phyloP scores from a whole-genome alignment of 1,140 invertebrate species.

The Fopius arisanus region DNA sequence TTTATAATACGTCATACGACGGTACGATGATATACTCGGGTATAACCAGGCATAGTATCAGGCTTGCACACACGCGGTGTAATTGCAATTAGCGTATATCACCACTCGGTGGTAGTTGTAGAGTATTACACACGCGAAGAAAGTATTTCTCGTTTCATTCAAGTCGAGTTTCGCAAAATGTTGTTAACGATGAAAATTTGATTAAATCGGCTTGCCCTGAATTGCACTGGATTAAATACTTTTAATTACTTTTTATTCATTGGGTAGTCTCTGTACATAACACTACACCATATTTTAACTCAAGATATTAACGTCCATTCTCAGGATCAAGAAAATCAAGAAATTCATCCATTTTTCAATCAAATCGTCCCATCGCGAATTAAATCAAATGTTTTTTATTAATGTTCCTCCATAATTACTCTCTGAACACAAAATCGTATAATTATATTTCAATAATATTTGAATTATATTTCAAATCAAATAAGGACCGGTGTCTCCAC shows the following conservation, averaged over 20 bases:
- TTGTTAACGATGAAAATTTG: neutral
- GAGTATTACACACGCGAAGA: constrained; percentile 41
- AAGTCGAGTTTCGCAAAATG: neutral
- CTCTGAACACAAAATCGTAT: too few species aligned
- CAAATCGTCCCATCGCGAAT: too few species aligned
- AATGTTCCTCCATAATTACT: too few species aligned
- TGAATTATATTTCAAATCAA: too few species aligned
- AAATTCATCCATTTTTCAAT: too few species aligned
- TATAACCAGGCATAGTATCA: neutral
- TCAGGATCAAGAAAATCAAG: too few species aligned
- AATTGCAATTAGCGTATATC: constrained; percentile 64
- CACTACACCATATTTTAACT: neutral
- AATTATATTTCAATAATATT: too few species aligned
- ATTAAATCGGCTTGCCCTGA: neutral
- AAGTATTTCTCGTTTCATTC: constrained; percentile 22
- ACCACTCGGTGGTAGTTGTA: constrained; percentile 45
- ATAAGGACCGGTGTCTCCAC: too few species aligned
- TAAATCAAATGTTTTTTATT: too few species aligned
- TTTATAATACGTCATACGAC: neutral
- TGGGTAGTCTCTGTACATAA: neutral
- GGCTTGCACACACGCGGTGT: constrained; percentile 51
- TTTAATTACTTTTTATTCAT: constrained; percentile 1
- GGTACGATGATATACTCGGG: constrained; percentile 2
- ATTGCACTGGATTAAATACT: neutral
- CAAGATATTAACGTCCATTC: too few species aligned